Conservation (phyloP, 2,113 vertebrate genomes). For the Leucosticte australis region DNA sequence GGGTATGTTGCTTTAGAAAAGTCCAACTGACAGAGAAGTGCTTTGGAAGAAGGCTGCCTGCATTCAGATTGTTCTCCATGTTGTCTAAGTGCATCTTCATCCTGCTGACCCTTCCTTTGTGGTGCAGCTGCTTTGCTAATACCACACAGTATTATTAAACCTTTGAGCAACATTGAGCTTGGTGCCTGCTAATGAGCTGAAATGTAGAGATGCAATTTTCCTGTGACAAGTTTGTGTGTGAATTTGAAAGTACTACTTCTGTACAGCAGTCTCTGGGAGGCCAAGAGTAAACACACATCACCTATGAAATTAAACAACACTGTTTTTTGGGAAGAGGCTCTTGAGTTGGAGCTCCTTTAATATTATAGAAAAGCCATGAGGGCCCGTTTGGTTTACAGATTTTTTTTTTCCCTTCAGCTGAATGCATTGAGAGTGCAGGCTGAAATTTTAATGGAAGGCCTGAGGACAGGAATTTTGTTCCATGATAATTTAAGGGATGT, state of each 20-base stretch:
- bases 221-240: not conserved
- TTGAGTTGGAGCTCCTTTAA: not conserved
- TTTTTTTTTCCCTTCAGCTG: not conserved
- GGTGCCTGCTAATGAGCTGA: not conserved
- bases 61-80: not conserved
- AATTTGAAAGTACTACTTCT: not conserved
- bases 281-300: not conserved
- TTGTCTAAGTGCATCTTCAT: not conserved
- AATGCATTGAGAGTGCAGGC: not conserved
- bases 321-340: not conserved
- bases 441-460: not conserved
- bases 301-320: not conserved
- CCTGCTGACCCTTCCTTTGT: not conserved
- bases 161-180: not conserved
- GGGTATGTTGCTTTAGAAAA: not conserved
- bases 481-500: not conserved
- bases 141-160: not conserved
- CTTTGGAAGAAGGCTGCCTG: not conserved
- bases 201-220: not conserved
- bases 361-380: not conserved
- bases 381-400: not conserved
- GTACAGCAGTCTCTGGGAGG: not conserved
- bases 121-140: not conserved
- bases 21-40: not conserved
- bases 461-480: not conserved